phyloP scores from a whole-genome alignment of 1,140 invertebrate genomes.

The Bombus ignitus region DNA sequence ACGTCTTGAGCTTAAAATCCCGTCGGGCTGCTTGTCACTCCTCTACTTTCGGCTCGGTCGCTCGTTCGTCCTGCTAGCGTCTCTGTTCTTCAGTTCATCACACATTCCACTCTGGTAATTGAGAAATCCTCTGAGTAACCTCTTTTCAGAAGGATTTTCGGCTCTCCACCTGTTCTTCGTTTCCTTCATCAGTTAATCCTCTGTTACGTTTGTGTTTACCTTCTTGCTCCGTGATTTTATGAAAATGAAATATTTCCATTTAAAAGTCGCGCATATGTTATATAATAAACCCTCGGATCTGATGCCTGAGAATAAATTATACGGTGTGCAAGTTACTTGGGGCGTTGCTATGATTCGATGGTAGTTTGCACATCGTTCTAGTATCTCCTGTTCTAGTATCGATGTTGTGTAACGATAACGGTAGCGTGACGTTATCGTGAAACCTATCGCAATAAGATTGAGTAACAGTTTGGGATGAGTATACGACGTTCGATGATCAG shows the following conservation, averaged over 20 bases:
- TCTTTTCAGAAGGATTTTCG: slow-evolving; percentile 35
- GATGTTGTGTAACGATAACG: too few species aligned
- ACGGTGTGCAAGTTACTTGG: neutral
- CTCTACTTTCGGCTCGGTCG: slow-evolving; percentile 41
- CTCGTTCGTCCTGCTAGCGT: slow-evolving; percentile 23
- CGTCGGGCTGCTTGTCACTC: slow-evolving; percentile 65
- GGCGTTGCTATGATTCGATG: too few species aligned
- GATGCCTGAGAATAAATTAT: neutral
- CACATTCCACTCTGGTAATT: slow-evolving; percentile 66
- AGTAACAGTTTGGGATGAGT: too few species aligned
- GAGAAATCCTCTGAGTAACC: slow-evolving; percentile 61
- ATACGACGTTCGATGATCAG: too few species aligned
- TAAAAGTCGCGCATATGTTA: too few species aligned
- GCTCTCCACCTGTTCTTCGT: slow-evolving; percentile 23
- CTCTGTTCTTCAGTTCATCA: slow-evolving; percentile 54
- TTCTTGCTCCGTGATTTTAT: neutral
- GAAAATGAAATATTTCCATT: neutral
- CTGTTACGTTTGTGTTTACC: neutral
- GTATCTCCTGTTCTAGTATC: too few species aligned
- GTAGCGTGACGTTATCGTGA: too few species aligned
- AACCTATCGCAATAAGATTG: too few species aligned
- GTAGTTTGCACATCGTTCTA: too few species aligned
- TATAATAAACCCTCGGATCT: too few species aligned
- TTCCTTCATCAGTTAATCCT: neutral
- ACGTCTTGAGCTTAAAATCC: slow-evolving; percentile 73